These are phyloP conservation scores for Perizoma flavofasciatum DNA, from an alignment of 2,888 invertebrate genomes.

Conservation along the genomic window DNA sequence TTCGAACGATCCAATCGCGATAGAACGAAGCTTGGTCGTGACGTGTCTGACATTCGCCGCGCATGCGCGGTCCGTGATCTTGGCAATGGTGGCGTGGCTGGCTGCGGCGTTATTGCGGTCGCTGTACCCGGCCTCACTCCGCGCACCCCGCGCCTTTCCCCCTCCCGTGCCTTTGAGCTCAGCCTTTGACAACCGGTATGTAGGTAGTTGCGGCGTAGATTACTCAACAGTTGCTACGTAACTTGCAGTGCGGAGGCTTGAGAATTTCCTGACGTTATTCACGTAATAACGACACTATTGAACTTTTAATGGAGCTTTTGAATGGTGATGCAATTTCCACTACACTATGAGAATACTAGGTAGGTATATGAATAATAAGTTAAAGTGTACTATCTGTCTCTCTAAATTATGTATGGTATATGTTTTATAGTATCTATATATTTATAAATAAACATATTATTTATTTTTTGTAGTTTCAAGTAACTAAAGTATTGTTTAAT, in stretches of 20 bases:
- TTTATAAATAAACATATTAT: too few relatives aligned
- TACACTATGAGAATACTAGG: not conserved
- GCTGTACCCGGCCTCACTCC: conserved; percentile 68
- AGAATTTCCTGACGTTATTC: conserved; percentile 79
- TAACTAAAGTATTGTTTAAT: too few relatives aligned
- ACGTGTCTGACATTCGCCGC: conserved; percentile 83
- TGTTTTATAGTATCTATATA: too few relatives aligned
- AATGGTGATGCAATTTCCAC: conserved; percentile 47
- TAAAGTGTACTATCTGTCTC: too few relatives aligned
- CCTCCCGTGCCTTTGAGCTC: conserved; percentile 44
- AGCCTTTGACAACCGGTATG: conserved; percentile 81
- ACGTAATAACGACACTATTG: conserved; percentile 70
- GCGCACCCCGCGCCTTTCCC: conserved; percentile 38
- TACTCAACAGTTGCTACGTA: conserved; percentile 19
- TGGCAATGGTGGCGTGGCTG: conserved; percentile 83
- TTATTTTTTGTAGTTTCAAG: too few relatives aligned
- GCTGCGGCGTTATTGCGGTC: conserved; percentile 75
- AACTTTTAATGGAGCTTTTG: conserved; percentile 60
- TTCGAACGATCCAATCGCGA: conserved; percentile 73
- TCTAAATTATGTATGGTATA: too few relatives aligned
- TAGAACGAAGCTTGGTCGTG: conserved; percentile 78
- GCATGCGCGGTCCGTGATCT: conserved; percentile 84
- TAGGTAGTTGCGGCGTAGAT: conserved; percentile 48
- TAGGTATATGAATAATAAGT: too few relatives aligned
- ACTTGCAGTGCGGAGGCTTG: conserved; percentile 57